Conservation (phyloP, 2,797 vertebrate genomes). For the Heliangelus exortis region DNA sequence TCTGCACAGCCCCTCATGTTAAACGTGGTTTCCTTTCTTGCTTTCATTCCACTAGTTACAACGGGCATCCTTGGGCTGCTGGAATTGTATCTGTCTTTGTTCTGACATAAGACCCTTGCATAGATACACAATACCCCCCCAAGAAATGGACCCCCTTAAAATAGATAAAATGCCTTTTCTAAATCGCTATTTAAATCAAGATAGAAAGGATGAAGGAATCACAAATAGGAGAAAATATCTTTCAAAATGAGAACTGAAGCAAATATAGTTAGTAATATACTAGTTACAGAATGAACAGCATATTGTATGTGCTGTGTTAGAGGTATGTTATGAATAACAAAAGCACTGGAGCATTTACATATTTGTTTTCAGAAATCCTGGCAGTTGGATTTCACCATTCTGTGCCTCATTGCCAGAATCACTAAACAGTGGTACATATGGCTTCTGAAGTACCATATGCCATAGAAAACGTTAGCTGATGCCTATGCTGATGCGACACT, state of each 20-base stretch:
- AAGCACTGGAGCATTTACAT: constrained; percentile 91
- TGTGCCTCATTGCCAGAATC: constrained; percentile 95
- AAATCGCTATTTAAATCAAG: neutral
- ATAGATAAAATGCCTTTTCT: constrained; percentile 16
- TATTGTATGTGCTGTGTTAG: constrained; percentile 86
- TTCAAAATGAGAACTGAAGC: constrained; percentile 57
- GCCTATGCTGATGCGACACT: constrained; percentile 89
- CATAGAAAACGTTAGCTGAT: constrained; percentile 95
- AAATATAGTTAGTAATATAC: constrained; percentile 74
- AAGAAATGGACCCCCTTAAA: neutral
- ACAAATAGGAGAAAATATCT: neutral
- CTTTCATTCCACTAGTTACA: neutral
- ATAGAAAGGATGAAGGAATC: neutral
- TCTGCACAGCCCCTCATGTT: neutral
- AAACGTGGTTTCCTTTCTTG: neutral
- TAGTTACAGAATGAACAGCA: constrained; percentile 84
- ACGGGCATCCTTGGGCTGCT: neutral
- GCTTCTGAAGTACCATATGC: constrained; percentile 99
- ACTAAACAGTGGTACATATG: constrained; percentile 99
- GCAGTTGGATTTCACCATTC: constrained; percentile 98
- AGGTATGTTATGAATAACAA: constrained; percentile 87
- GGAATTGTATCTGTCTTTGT: constrained; percentile 64
- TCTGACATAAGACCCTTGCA: constrained; percentile 34
- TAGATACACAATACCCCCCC: neutral
- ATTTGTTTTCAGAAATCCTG: constrained; percentile 93